phyloP scores from a whole-genome alignment of 2,888 invertebrate species.

The Hypselothyrea guttata region DNA sequence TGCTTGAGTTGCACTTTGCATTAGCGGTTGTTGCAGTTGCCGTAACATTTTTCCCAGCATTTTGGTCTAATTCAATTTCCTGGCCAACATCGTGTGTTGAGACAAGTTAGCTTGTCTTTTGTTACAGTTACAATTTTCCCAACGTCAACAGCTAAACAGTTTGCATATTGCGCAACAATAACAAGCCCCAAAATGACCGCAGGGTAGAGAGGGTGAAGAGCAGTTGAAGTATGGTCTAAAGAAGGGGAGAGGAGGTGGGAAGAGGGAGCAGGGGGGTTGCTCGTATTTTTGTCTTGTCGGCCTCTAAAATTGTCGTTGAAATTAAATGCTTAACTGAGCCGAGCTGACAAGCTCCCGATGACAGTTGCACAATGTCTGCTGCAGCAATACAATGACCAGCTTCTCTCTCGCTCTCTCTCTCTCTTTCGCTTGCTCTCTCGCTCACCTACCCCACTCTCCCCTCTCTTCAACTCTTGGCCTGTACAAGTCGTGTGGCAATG shows the following conservation, averaged over 20 bases:
- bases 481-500: constrained; percentile 49
- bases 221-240: too few relatives aligned
- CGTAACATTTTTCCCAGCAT: constrained; percentile 29
- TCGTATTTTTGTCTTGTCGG: constrained; percentile 39
- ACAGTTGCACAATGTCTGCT: constrained; percentile 70
- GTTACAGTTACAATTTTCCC: constrained; percentile 69
- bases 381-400: constrained; percentile 28
- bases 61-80: constrained; percentile 68
- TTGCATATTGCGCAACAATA: constrained; percentile 65
- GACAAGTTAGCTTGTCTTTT: constrained; percentile 51
- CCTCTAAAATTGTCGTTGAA: constrained; percentile 71
- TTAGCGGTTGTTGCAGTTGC: constrained; percentile 1
- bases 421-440: constrained; percentile 1
- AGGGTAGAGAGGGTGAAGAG: constrained; percentile 10
- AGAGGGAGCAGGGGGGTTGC: constrained; percentile 3
- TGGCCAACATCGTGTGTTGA: constrained; percentile 66
- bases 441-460: too few relatives aligned
- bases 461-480: too few relatives aligned
- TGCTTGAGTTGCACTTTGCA: too few relatives aligned
- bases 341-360: constrained; percentile 53
- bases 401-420: background rate
- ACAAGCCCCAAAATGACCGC: constrained; percentile 35
- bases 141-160: constrained; percentile 66
- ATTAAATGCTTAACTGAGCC: constrained; percentile 68
- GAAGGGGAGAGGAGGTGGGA: constrained; percentile 4